A percentile compares a stretch with the other conserved stretches of the same genome.
These are phyloP conservation scores for Acronicta leporina DNA, from an alignment of 2,888 invertebrate genomes.

Conservation along the genomic window DNA sequence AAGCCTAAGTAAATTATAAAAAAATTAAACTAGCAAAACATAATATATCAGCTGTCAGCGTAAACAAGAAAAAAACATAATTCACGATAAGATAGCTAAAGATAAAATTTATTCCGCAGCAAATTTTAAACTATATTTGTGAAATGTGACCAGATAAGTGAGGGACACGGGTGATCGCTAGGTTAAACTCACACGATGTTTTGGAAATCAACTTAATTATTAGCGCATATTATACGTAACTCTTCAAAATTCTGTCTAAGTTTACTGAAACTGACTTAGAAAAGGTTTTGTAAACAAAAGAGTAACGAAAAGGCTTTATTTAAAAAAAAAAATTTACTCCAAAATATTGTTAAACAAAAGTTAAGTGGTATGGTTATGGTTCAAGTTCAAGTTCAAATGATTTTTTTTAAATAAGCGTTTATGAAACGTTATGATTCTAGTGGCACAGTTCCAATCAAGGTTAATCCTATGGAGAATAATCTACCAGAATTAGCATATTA, in stretches of 20 bases:
- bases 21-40: constrained; percentile 24
- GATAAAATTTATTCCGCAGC: constrained; percentile 64
- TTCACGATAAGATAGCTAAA: constrained; percentile 61
- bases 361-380: too few species aligned
- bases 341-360: too few species aligned
- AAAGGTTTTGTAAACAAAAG: neutral
- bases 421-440: too few species aligned
- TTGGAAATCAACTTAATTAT: constrained; percentile 27
- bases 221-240: constrained; percentile 28
- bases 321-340: neutral
- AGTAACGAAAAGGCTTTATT: neutral
- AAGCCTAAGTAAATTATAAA: constrained; percentile 27
- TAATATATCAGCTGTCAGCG: constrained; percentile 39
- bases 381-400: too few species aligned
- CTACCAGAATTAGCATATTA: too few species aligned
- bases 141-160: constrained; percentile 55
- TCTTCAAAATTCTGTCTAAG: constrained; percentile 16
- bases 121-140: constrained; percentile 52
- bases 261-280: neutral
- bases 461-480: too few species aligned
- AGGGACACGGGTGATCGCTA: constrained; percentile 48
- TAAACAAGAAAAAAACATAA: constrained; percentile 46
- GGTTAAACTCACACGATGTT: constrained; percentile 40
- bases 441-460: too few species aligned
- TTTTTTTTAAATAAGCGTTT: too few species aligned